Conservation (phyloP, 2,113 vertebrate species). For the Xenopus tropicalis region DNA sequence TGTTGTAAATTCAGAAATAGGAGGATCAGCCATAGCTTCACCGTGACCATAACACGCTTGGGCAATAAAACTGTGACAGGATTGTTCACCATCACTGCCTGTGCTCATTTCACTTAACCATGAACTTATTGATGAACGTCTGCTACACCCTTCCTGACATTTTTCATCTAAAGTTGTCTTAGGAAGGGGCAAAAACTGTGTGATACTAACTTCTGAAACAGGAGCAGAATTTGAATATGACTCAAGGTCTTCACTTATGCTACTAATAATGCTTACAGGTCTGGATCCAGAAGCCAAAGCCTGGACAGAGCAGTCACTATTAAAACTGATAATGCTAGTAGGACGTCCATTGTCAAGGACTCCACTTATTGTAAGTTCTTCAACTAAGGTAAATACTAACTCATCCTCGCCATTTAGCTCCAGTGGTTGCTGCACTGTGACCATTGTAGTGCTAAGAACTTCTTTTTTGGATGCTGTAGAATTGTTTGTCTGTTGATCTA, state of each 20-base stretch:
- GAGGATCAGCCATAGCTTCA: slow-evolving; percentile 83
- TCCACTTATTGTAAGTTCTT: slow-evolving; percentile 78
- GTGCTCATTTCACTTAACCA: slow-evolving; percentile 90
- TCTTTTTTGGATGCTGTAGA: slow-evolving; percentile 73
- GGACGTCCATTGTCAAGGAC: slow-evolving; percentile 78
- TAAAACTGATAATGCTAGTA: slow-evolving; percentile 88
- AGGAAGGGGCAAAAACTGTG: slow-evolving; percentile 75
- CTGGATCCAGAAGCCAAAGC: slow-evolving; percentile 77
- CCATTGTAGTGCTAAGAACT: slow-evolving; percentile 74
- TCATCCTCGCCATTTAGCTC: slow-evolving; percentile 80
- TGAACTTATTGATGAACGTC: slow-evolving; percentile 86
- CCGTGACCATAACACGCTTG: slow-evolving; percentile 84
- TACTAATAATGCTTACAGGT: slow-evolving; percentile 90
- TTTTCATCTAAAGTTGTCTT: slow-evolving; percentile 69
- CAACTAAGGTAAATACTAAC: slow-evolving; percentile 77
- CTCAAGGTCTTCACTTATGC: slow-evolving; percentile 79
- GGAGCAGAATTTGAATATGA: slow-evolving; percentile 67
- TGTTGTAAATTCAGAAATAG: slow-evolving; percentile 53
- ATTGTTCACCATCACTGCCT: slow-evolving; percentile 85
- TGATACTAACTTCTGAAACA: slow-evolving; percentile 85
- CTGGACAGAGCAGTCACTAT: slow-evolving; percentile 81
- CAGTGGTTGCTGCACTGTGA: slow-evolving; percentile 79
- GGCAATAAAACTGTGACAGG: slow-evolving; percentile 79
- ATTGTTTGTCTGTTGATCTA: slow-evolving; percentile 59
- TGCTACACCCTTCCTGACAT: slow-evolving; percentile 63